Evolutionary conservation across 1,140 invertebrate species (phyloP).

Genomic region (Nasonia vitripennis): DNA sequence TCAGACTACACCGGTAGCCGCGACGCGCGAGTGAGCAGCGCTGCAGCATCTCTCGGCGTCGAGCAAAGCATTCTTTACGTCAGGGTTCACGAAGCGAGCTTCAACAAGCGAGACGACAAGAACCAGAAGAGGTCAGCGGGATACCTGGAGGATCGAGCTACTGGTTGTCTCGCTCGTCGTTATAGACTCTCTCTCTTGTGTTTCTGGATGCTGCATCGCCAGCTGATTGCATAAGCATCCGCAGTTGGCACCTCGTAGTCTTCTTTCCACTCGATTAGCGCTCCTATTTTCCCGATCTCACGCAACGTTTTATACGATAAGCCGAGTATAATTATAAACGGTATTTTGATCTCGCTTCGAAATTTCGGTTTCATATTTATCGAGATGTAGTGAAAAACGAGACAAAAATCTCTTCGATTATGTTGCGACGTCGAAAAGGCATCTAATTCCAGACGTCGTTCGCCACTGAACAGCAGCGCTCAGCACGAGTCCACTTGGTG

Average conservation of each 20-base stretch:
- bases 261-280: no score
- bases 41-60: constrained; percentile 54
- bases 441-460: constrained; percentile 26
- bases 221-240: no score
- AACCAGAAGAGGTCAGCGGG: constrained; percentile 69
- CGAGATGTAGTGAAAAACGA: not conserved
- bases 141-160: constrained; percentile 56
- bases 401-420: not conserved
- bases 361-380: no score
- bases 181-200: no score
- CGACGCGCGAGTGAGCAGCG: constrained; percentile 43
- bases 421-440: not conserved
- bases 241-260: no score
- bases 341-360: no score
- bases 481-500: constrained; percentile 18
- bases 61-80: constrained; percentile 69
- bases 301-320: no score
- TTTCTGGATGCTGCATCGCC: no score
- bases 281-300: no score
- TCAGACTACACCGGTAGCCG: constrained; percentile 55
- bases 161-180: constrained; percentile 14
- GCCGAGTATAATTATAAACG: no score
- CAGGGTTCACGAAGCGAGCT: constrained; percentile 60
- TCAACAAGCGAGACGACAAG: constrained; percentile 56
- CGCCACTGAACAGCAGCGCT: not conserved